Evolutionary conservation across 2,888 invertebrate species (phyloP).

Genomic region (Malacosoma neustria): DNA sequence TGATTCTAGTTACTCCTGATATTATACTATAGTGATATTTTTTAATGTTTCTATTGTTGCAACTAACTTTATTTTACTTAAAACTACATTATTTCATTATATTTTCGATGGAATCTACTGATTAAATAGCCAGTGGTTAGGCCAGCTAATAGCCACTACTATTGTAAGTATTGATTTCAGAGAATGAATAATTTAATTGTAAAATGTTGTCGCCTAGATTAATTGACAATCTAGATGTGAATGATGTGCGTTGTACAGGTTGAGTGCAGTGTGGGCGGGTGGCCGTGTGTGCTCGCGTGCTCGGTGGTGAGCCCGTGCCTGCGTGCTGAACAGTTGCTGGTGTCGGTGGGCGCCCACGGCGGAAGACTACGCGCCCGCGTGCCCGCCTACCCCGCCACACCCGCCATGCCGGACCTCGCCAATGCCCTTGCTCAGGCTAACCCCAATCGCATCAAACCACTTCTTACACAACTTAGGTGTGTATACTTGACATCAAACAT

Average conservation of each 20-base stretch:
- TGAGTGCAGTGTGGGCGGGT: slow-evolving; percentile 85
- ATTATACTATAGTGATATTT: not conserved
- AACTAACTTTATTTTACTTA: too few relatives aligned
- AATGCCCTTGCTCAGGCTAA: slow-evolving; percentile 74
- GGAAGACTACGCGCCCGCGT: slow-evolving; percentile 94
- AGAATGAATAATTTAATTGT: too few relatives aligned
- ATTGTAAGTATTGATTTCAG: too few relatives aligned
- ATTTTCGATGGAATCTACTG: too few relatives aligned
- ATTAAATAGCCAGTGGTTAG: too few relatives aligned
- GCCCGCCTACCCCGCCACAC: slow-evolving; percentile 89
- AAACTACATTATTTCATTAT: too few relatives aligned
- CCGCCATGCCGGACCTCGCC: slow-evolving; percentile 87
- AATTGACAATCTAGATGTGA: too few relatives aligned
- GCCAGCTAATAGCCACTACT: too few relatives aligned
- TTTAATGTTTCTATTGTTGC: too few relatives aligned
- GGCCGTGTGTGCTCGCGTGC: slow-evolving; percentile 93
- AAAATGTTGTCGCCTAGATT: too few relatives aligned
- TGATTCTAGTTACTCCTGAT: not conserved
- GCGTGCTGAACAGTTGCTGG: slow-evolving; percentile 92
- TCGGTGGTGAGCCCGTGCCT: slow-evolving; percentile 93
- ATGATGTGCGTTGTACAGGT: slow-evolving; percentile 76
- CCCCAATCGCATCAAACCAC: slow-evolving; percentile 32
- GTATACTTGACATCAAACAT: too few relatives aligned
- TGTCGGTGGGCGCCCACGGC: slow-evolving; percentile 95
- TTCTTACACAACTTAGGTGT: slow-evolving; percentile 71